Conservation (phyloP, 2,888 invertebrate species). For the Amaurobius ferox region DNA sequence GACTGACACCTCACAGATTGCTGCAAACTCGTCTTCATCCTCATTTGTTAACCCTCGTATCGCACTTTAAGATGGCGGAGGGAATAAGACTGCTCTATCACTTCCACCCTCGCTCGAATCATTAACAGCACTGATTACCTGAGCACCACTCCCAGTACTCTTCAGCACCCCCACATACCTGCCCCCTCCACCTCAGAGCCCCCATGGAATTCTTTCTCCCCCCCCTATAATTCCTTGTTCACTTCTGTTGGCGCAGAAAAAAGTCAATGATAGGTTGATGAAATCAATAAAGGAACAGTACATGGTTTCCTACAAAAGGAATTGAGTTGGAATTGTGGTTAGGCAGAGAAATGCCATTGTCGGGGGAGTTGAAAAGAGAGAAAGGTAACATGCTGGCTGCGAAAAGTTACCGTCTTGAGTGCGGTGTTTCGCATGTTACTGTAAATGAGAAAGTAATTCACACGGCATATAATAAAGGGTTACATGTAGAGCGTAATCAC, state of each 20-base stretch:
- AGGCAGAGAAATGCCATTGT: neutral
- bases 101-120: conserved; percentile 7
- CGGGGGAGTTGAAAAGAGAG: neutral
- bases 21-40: neutral
- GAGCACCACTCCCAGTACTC: conserved; percentile 31
- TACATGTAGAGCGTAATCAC: no score
- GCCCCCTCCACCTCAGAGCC: neutral
- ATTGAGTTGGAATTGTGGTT: neutral
- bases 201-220: neutral
- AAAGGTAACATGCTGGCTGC: no score
- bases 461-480: no score
- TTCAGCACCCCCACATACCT: conserved; percentile 11
- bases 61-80: conserved; percentile 19
- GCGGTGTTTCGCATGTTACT: no score
- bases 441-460: no score
- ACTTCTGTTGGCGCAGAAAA: conserved; percentile 27
- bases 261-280: conserved; percentile 44
- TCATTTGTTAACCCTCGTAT: conserved; percentile 3
- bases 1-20: no score
- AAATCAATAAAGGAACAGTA: conserved; percentile 48
- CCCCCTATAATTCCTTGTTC: conserved; percentile 7
- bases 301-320: neutral
- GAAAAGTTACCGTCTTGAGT: no score
- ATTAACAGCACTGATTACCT: conserved; percentile 61
- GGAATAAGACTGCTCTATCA: conserved; percentile 44